Evolutionary conservation across 2,797 vertebrate species (phyloP).

Genomic region (Erithacus rubecula): DNA sequence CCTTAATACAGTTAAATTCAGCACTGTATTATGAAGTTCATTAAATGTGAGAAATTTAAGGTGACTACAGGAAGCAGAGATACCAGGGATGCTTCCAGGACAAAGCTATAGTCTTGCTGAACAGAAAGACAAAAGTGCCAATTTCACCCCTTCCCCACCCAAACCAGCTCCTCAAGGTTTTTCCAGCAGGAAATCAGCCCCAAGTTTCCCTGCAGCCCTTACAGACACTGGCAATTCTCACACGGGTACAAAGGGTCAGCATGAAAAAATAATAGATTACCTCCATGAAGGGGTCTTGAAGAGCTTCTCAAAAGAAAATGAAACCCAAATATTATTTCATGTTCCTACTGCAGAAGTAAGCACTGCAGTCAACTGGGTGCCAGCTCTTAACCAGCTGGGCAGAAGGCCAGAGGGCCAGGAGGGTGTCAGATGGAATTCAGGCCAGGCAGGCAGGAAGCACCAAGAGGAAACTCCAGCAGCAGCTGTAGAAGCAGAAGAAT

Average conservation of each 20-base stretch:
- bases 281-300: conserved; percentile 3
- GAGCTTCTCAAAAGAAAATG: conserved; percentile 16
- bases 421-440: conserved; percentile 57
- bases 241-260: neutral
- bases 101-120: neutral
- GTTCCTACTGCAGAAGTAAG: conserved; percentile 32
- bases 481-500: conserved; percentile 68
- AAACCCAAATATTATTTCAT: conserved; percentile 60
- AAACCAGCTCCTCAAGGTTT: neutral
- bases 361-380: neutral
- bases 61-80: neutral
- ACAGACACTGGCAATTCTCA: neutral
- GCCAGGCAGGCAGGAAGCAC: conserved; percentile 58
- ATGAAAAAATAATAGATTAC: conserved; percentile 13
- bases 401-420: conserved; percentile 47
- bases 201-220: neutral
- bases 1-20: neutral
- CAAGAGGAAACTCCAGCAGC: conserved; percentile 66
- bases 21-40: neutral
- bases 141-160: neutral
- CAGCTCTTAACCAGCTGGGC: conserved; percentile 51
- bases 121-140: neutral
- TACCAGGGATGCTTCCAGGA: neutral
- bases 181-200: neutral
- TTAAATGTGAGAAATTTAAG: neutral